A percentile compares a stretch with the other conserved stretches of the same genome.
Evolutionary conservation across 2,888 invertebrate genomes (phyloP).

Genomic region (Epistrophella euchroma): DNA sequence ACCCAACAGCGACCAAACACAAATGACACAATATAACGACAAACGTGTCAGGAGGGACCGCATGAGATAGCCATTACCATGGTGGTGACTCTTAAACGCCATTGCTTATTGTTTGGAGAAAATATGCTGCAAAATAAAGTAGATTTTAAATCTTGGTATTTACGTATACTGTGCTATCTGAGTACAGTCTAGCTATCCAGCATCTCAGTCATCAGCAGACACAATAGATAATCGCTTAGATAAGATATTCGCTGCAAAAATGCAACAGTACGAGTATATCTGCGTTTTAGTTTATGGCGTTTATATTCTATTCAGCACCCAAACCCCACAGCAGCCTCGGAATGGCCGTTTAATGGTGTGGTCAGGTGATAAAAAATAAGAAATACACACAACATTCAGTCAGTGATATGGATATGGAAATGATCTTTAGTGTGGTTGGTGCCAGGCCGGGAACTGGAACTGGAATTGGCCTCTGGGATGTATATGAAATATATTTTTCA

Average conservation of each 20-base stretch:
- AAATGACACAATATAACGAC: slow-evolving; percentile 71
- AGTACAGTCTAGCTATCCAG: slow-evolving; percentile 38
- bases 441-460: slow-evolving; percentile 9
- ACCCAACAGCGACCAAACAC: neutral
- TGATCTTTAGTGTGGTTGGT: slow-evolving; percentile 22
- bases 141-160: slow-evolving; percentile 24
- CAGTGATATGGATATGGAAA: slow-evolving; percentile 68
- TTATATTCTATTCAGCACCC: slow-evolving; percentile 40
- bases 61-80: slow-evolving; percentile 29
- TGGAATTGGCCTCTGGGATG: slow-evolving; percentile 41
- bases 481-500: slow-evolving; percentile 65
- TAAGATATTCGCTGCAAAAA: slow-evolving; percentile 67
- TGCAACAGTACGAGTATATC: slow-evolving; percentile 39
- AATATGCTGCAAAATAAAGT: slow-evolving; percentile 51
- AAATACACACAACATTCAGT: slow-evolving; percentile 37
- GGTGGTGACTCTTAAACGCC: slow-evolving; percentile 18
- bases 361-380: slow-evolving; percentile 65
- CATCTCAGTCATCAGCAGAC: slow-evolving; percentile 70
- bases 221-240: slow-evolving; percentile 75
- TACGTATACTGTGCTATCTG: slow-evolving; percentile 11
- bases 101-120: slow-evolving; percentile 53
- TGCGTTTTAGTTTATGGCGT: slow-evolving; percentile 54
- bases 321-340: slow-evolving; percentile 10
- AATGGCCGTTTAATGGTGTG: slow-evolving; percentile 60
- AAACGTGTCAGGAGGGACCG: slow-evolving; percentile 55